Percentiles rank a stretch among this genome's conserved stretches.
phyloP scores from a whole-genome alignment of 2,888 invertebrate genomes.

The Pollenia angustigena region DNA sequence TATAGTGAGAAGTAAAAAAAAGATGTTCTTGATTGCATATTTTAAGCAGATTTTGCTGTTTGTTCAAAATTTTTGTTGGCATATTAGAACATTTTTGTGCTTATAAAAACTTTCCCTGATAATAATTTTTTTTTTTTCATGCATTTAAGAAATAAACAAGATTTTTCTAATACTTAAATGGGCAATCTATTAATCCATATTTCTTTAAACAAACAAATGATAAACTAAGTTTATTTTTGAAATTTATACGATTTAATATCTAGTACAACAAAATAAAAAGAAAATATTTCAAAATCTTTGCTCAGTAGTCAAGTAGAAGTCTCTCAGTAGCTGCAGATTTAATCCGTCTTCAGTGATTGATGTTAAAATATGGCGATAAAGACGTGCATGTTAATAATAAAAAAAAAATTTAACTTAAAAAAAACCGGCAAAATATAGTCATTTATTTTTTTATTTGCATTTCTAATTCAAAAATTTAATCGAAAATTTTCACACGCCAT shows the following conservation, averaged over 20 bases:
- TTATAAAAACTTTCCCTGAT: no score
- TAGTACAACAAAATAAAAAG: neutral
- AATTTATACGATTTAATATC: neutral
- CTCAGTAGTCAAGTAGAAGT: neutral
- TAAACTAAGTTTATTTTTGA: no score
- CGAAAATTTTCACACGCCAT: slow-evolving; percentile 70
- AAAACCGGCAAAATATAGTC: neutral
- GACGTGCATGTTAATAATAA: slow-evolving; percentile 40
- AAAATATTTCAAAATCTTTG: neutral
- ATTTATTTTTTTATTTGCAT: slow-evolving; percentile 42
- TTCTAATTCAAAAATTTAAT: slow-evolving; percentile 37
- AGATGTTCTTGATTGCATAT: no score
- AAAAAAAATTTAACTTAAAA: slow-evolving; percentile 11
- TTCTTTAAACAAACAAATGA: no score
- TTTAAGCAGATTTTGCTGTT: no score
- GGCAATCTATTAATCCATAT: no score
- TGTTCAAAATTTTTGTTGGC: no score
- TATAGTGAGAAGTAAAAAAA: no score
- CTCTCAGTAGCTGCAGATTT: slow-evolving; percentile 36
- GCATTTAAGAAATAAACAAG: no score
- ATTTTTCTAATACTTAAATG: no score
- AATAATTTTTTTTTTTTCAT: no score
- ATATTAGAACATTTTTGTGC: no score
- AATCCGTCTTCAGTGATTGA: slow-evolving; percentile 35
- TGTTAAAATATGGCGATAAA: slow-evolving; percentile 43